Base-by-base conservation (phyloP, 2,797 vertebrate genomes). In the Eutrigla gurnardus region DNA sequence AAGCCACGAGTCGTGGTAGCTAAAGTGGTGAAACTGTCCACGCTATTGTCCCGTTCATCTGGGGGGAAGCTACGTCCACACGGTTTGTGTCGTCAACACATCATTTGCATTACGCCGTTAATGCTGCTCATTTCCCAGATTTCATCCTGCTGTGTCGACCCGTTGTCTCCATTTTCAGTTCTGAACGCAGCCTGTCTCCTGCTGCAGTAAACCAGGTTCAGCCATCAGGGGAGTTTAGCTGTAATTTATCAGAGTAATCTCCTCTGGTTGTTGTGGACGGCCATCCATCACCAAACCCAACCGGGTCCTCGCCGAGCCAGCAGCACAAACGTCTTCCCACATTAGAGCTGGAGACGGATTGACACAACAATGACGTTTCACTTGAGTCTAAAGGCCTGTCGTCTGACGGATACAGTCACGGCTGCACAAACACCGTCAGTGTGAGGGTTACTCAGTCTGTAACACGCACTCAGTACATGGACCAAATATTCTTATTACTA, bases 181-280 rank as follows among this genome's bases (percentile, higher is more conserved):
- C 65, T 76, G 75, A 65, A 73, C 45, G 58, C 75, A 70, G 69
- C 47, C 65, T 33, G 77, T 66, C 65, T 90, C 85, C 81, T 80
- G 80, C 72, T 72, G 76, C 83, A 79, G 68, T 63, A 81, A 87
- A 90, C 84, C 85, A 81, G 83, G 80, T 89, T 88, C 64, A 40
- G 65, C 60, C 74, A 78, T 78, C 83, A 84, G 12, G 82, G 81
- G 86, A 84, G 73, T 74, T 81, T 32, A 57, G 67, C 77, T 42
- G 64, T 87, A 82, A 89, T 88, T 71, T 61, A 70, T 77, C 71
- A 67, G 57, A 50, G 54, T 88, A 79, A 83, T 90, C 83, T 90
- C 36, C 75, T 92, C 82, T 66, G 49, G 68, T 57, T 64, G 75
- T 45, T 64, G 75, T 45, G 58, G 59, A 77, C 8, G 42, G 73